Conservation (phyloP, 2,797 vertebrate genomes). For the Esox lucius region DNA sequence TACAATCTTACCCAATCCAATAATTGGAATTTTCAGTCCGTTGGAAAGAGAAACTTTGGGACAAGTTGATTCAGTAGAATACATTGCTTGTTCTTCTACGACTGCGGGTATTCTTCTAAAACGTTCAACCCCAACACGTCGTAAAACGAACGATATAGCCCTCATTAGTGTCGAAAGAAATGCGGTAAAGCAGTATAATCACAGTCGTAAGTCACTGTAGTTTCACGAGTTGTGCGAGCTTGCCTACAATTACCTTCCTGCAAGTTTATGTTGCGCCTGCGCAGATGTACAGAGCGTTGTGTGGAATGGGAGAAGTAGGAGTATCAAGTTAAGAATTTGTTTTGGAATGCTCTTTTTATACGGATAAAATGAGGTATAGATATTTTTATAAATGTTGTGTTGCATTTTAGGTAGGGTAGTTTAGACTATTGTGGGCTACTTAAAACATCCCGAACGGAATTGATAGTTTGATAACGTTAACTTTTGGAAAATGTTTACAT, state of each 20-base stretch:
- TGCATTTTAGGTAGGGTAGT: neutral
- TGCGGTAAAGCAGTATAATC: neutral
- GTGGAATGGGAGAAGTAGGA: neutral
- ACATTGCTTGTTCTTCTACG: conserved; percentile 23
- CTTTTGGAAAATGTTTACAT: neutral
- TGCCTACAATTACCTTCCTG: neutral
- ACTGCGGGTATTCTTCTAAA: neutral
- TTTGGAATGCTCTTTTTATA: neutral
- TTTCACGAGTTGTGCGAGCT: neutral
- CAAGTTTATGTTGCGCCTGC: neutral
- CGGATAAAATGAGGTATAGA: conserved; percentile 59
- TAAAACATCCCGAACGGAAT: neutral
- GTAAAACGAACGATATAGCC: neutral
- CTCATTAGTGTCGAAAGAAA: neutral
- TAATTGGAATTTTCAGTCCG: conserved; percentile 68
- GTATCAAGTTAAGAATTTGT: neutral
- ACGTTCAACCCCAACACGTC: neutral
- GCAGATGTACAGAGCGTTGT: neutral
- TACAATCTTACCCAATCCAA: conserved; percentile 63
- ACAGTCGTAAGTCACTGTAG: neutral
- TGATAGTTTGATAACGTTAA: neutral
- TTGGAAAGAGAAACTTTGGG: conserved; percentile 68
- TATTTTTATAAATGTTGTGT: neutral
- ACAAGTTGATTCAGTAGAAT: conserved; percentile 38
- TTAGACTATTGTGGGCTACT: neutral